Conservation (phyloP, 1,140 invertebrate species). For the Pseudomyrmex concolor region DNA sequence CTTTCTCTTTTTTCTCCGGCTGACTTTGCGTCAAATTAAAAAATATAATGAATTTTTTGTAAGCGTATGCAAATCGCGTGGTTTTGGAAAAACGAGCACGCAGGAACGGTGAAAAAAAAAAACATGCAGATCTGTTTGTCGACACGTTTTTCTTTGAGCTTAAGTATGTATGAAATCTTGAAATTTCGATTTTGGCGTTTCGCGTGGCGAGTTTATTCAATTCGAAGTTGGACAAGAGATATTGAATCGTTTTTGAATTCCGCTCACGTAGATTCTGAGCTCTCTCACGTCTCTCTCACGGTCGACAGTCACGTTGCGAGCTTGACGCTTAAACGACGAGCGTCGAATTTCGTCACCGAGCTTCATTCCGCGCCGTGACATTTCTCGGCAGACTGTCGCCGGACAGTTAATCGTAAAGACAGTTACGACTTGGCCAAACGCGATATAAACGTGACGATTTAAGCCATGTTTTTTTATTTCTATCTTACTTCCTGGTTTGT, state of each 20-base stretch:
- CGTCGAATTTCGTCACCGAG: slow-evolving; percentile 54
- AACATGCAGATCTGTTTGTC: slow-evolving; percentile 1
- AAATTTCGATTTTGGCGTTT: slow-evolving; percentile 12
- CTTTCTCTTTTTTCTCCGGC: background rate
- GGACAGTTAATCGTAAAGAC: slow-evolving; percentile 17
- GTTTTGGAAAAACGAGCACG: background rate
- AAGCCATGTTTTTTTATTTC: background rate
- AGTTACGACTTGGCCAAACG: background rate
- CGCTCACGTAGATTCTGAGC: slow-evolving; percentile 59
- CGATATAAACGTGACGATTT: background rate
- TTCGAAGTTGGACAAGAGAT: slow-evolving; percentile 43
- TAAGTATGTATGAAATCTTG: background rate
- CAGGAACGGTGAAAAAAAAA: background rate
- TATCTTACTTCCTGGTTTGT: background rate
- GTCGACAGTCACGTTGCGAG: slow-evolving; percentile 53
- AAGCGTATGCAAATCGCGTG: background rate
- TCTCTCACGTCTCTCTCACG: background rate
- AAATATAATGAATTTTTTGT: background rate
- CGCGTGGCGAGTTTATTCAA: slow-evolving; percentile 31
- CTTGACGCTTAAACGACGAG: slow-evolving; percentile 30
- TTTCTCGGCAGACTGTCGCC: background rate
- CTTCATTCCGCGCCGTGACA: background rate
- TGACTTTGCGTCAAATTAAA: background rate
- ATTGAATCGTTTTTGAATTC: slow-evolving; percentile 47
- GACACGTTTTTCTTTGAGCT: background rate